Evolutionary conservation across 2,797 vertebrate genomes (phyloP), one percentile per base, ranked within the genome.

Genomic region (Enteromius afrohamiltoni): DNA sequence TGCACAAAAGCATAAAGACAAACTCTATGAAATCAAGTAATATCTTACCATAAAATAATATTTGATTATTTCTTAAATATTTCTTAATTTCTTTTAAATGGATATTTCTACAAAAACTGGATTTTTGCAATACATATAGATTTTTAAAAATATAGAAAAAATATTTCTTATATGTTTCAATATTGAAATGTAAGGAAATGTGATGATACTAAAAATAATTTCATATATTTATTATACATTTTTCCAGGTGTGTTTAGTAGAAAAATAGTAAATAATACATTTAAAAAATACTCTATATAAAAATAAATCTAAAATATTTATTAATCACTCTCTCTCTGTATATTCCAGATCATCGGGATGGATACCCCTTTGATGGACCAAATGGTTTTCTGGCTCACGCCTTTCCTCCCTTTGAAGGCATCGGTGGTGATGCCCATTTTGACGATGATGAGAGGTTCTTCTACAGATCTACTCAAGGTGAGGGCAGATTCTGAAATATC

Each of bases 361-460:
- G 42, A 42, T 87, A 82, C 26, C 85, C 89, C 1, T 92, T 92
- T 31, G 91, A 92, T 40, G 91, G 91, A 31, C 83, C 83, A 3
- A n/a, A 74, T 8, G 85, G 87, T 1, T 86, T 86, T 31, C 83
- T 92, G 73, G 89, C 91, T 85, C 90, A 92, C 40, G 91, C 90
- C 29, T 92, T 89, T 77, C 55, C 82, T 34, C 91, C 91, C 13
- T 85, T 49, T 23, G 0, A 13, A 5, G 88, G 87, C 11, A 34
- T 89, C 16, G 90, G 90, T 14, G 91, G 91, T 31, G 89, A 92
- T 19, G 84, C 89, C 13, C 91, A 91, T 86, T 92, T 92, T 68
- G 91, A 92, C 47, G 89, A 91, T 1, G 90, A 91, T 8, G 91
- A 92, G 78, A 71, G 1, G 0, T 91, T 91, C 47, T 75, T 82